Conservation (phyloP, 2,113 vertebrate species). For the Thymallus thymallus region DNA sequence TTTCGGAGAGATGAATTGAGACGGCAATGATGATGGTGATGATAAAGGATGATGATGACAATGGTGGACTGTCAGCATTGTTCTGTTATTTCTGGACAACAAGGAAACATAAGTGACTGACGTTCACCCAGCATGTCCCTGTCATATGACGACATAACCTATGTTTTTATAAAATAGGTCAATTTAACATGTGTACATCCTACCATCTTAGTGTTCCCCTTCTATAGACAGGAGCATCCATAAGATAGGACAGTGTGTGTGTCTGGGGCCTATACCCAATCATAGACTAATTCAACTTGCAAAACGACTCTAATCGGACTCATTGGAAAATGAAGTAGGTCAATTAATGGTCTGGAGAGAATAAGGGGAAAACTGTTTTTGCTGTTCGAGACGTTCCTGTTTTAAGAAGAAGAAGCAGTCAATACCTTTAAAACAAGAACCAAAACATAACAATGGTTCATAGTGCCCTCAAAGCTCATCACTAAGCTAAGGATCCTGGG, state of each 20-base stretch:
- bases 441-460: background rate
- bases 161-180: background rate
- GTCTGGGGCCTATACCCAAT: background rate
- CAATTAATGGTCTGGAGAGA: slow-evolving; percentile 2
- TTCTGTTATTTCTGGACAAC: too few relatives aligned
- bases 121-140: too few relatives aligned
- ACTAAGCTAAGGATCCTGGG: too few relatives aligned
- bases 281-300: background rate
- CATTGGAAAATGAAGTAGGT: background rate
- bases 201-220: background rate
- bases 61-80: too few relatives aligned
- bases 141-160: background rate
- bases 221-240: background rate
- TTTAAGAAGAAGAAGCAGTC: background rate
- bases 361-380: background rate
- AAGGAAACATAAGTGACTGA: background rate
- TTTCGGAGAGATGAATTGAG: too few relatives aligned
- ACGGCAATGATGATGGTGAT: too few relatives aligned
- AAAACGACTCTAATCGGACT: background rate
- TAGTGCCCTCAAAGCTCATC: too few relatives aligned
- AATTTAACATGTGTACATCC: background rate
- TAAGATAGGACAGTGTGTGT: too few relatives aligned
- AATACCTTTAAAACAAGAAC: background rate
- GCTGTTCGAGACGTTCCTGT: background rate
- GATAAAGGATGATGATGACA: too few relatives aligned